Evolutionary conservation across 2,113 vertebrate species (phyloP), one percentile per base, ranked within the genome.

Genomic region (Neolamprologus kungweensis): DNA sequence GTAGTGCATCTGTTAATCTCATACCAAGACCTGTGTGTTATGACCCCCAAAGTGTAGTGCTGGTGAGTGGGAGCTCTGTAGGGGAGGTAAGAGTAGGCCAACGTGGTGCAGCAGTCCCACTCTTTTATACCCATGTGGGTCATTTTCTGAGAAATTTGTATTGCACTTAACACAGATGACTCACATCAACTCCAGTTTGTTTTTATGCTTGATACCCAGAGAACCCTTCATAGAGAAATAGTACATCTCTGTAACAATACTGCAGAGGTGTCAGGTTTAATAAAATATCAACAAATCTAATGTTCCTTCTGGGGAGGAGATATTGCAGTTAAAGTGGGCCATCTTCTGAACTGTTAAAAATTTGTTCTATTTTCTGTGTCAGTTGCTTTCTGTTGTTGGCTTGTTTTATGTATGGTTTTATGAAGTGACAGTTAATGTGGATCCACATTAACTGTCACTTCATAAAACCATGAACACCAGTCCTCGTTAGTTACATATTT

Each of bases 101-200:
- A 40, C 17, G 17, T 8, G 37, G 50, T 68, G 73, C 37, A 50
- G 79, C 81, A 53, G 58, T 82, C 85, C 83, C 84, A 65, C 90
- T 95, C 90, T 90, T 94, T 92, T 92, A 88, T 80, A 82, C 91
- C 89, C 88, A 58, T 78, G 87, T 90, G 90, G 85, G 80, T 85
- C 78, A 84, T 87, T 93, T 91, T 88, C 57, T 11, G 63, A 51
- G 83, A 91, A 87, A 93, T 85, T 54, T 86, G 80, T 87, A 47
- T 85, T 92, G 87, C 86, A 85, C 89, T 89, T 90, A 85, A 88
- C 88, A 84, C 60, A 68, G 53, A 81, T 88, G 93, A 91, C 68
- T 92, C 91, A 85, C 81, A 82, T 51, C 82, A 84, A 82, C 82
- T 73, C 31, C 68, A 42, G 87, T 85, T 85, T 89, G 90, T 93